Base-by-base conservation (phyloP, 2,113 vertebrate species). In the Pterocles orientalis region DNA sequence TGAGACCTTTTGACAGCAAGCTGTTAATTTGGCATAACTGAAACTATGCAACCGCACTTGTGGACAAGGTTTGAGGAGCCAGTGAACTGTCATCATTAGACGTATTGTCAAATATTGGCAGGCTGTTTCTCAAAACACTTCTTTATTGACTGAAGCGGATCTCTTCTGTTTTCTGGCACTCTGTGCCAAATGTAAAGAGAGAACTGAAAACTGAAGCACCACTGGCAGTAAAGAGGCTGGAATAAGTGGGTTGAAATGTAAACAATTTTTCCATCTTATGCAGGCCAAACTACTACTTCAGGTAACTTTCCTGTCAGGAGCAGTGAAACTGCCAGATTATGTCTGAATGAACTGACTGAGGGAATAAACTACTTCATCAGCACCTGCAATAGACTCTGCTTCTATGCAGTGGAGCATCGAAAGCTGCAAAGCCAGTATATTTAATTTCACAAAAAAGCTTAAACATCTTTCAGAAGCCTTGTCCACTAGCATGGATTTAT, bases 11-110 rank as follows among this genome's bases (percentile, higher is more conserved):
- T 94, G n/a, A 43, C n/a, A 78, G 56, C 45, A 90, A 88, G 57
- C 86, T 87, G 64, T 79, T 94, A 23, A 82, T 94, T 95, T 96
- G 77, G 39, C 60, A 92, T 34, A 53, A 7, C 64, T 60, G 18
- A 83, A 90, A 34, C 75, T n/a, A 24, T 79, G 34, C 71, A 80
- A 54, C 54, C 77, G 6, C 28, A 17, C 53, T 88, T 86, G 65
- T 69, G 86, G 77, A 86, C 83, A 84, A 84, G 43, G 57, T 83
- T 78, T 92, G 82, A 90, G 86, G 79, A 92, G 77, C 86, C 86
- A 82, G 45, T 57, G 71, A 73, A 48, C 34, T 93, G 71, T 88
- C 72, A 68, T 86, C 47, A 12, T 80, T 68, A 66, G 14, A 48
- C 13, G 4, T 71, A 76, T 60, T 50, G 51, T 95, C 64, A 82